Base-by-base conservation (phyloP, 1,140 invertebrate genomes). In the Homalodisca vitripennis region DNA sequence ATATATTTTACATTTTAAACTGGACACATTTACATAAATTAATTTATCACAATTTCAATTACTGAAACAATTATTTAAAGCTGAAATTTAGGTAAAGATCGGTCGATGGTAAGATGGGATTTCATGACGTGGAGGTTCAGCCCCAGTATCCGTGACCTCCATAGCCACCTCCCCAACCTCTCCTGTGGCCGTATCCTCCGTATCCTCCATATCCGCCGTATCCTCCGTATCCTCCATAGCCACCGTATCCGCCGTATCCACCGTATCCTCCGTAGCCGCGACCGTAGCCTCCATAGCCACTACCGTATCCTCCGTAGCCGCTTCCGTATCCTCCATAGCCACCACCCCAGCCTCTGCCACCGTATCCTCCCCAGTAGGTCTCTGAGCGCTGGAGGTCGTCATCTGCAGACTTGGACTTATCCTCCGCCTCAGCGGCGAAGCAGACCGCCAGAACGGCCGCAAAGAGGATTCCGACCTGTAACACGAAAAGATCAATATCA, bases 351-450 rank as follows among this genome's bases (percentile, higher is more conserved):
- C 55, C 55, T 27, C 14, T 27, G 22, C 55, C 55, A 27, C 55
- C 55, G 55, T 60, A 60, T 14, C 55, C 55, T 60, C 14, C 55
- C 55, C 55, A 60, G 22, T 14, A 27, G 6, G 55, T 60, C 55
- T 60, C 55, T 13, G 55, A 60, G 22, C 55, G 26, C 55, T 60
- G 55, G 55, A 60, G 55, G 48, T 51, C 48, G 55, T 60, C 55
- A 10, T 60, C 55, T 10, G 55, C 55, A 3, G 12, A 22, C 26
- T 60, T 60, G 3, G 48, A 10, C 55, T 60, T 60, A 10, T 60
- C 55, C 3, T 60, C 55, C 10, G 14, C 24, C 3, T 27, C 55
- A 3, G 14, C 55, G 10, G 55, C 55, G 24, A 60, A 3, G 3
- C 14, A 6, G 22, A 27, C 26, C 55, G 26, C 26, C 22, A 60